Evolutionary conservation across 2,797 vertebrate genomes (phyloP).

Genomic region (Cynopterus sphinx): DNA sequence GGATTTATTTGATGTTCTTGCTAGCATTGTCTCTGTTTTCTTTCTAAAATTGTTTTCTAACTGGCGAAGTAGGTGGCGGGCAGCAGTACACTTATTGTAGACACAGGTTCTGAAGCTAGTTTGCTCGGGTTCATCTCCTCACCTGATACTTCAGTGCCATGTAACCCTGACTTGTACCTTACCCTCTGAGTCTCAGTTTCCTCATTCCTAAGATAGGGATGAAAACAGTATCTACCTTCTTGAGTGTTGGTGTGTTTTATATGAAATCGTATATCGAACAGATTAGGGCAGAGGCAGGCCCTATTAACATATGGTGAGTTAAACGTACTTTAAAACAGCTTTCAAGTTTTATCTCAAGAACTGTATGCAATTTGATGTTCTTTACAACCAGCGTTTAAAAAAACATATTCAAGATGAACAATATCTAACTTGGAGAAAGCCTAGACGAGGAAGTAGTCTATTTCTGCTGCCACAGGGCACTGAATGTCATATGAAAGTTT

Average conservation of each 20-base stretch:
- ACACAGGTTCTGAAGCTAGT: not conserved
- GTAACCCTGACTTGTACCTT: not conserved
- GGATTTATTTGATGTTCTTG: not conserved
- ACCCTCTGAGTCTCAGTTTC: not conserved
- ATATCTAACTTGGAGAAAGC: not conserved
- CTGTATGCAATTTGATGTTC: not conserved
- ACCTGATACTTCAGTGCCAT: not conserved
- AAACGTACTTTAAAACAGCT: not conserved
- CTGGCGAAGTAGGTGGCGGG: not conserved
- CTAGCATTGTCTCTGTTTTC: not conserved
- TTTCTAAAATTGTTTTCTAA: not conserved
- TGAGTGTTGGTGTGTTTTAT: not conserved
- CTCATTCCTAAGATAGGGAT: not conserved
- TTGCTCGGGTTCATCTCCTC: not conserved
- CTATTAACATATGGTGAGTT: not conserved
- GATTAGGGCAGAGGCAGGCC: not conserved
- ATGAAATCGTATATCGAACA: not conserved
- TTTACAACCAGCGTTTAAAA: not conserved
- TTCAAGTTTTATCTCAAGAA: not conserved
- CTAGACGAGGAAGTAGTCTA: not conserved
- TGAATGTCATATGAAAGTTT: not conserved
- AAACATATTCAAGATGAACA: not conserved
- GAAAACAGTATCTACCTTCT: not conserved
- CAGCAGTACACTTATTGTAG: not conserved
- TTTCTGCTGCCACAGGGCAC: constrained; percentile 6